Base-by-base conservation (phyloP, 1,140 invertebrate species). In the Sycophaga agraensis region DNA sequence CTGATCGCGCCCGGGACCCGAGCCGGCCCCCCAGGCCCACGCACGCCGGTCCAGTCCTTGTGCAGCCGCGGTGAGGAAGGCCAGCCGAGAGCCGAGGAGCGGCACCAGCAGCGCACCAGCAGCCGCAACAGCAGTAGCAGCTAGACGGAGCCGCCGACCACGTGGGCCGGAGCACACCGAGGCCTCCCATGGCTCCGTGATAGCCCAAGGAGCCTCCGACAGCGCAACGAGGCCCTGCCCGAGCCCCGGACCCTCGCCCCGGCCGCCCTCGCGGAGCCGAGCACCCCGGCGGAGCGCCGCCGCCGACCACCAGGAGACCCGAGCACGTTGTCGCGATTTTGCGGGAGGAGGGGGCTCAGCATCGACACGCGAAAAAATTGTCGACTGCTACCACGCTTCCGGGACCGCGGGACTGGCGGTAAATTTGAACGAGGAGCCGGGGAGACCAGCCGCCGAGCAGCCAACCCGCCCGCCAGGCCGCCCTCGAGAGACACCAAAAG, bases 161-260 rank as follows among this genome's bases (percentile, higher is more conserved):
- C 68, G 68, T 72, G 68, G 67, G 21, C 60, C 40, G 57, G 8
- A 11, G 19, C 4, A n/a, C 22, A 14, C 28, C 17, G 6, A 7
- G 26, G 6, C 11, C 14, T 42, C 21, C n/a, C 19, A 63, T 49
- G 43, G 51, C 24, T 40, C 1, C 1, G 7, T 14, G 19, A n/a
- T n/a, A n/a, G n/a, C n/a, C n/a, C n/a, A n/a, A n/a, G n/a, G n/a
- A n/a, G n/a, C n/a, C n/a, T n/a, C n/a, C n/a, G n/a, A n/a, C n/a
- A n/a, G n/a, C n/a, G n/a, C n/a, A n/a, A n/a, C n/a, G n/a, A n/a
- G n/a, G n/a, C n/a, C n/a, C n/a, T n/a, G n/a, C n/a, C n/a, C n/a
- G 0, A 5, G n/a, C 26, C 4, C n/a, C 7, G 7, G 46, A 2
- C 0, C 17, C n/a, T 17, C 26, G 16, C 37, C n/a, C n/a, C n/a